Conservation (phyloP, 2,113 vertebrate species). For the Poeciliopsis turrubarensis region DNA sequence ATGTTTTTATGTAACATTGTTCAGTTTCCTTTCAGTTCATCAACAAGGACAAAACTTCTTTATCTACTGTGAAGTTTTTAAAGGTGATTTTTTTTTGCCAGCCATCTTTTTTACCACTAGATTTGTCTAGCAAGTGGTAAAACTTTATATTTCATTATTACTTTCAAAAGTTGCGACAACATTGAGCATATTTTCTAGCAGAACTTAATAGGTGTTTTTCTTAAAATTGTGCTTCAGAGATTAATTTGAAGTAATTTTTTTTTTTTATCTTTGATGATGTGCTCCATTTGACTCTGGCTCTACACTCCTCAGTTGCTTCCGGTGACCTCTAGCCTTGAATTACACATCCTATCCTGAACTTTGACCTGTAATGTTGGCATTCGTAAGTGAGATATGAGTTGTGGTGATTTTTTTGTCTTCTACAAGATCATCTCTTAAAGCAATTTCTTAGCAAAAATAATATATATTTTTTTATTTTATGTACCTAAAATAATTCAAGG, state of each 20-base stretch:
- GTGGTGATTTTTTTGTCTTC: too few species aligned
- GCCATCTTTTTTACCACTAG: neutral
- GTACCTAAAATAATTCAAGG: neutral
- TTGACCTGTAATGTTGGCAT: too few species aligned
- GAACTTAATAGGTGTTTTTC: neutral
- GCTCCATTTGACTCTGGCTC: too few species aligned
- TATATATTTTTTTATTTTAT: neutral
- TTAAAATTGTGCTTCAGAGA: too few species aligned
- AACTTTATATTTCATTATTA: neutral
- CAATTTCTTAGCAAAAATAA: too few species aligned
- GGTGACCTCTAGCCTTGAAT: too few species aligned
- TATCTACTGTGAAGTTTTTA: neutral
- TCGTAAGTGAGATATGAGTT: too few species aligned
- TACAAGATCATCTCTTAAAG: neutral
- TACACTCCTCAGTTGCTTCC: too few species aligned
- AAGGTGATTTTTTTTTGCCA: neutral
- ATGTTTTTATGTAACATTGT: neutral
- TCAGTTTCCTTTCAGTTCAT: neutral
- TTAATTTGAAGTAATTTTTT: too few species aligned
- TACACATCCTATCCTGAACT: too few species aligned
- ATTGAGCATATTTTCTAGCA: neutral
- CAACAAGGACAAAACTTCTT: neutral
- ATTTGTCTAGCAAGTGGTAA: neutral
- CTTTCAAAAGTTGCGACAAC: neutral
- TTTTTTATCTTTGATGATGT: too few species aligned